Conservation (phyloP, 2,888 invertebrate species). For the Mesoligia furuncula region DNA sequence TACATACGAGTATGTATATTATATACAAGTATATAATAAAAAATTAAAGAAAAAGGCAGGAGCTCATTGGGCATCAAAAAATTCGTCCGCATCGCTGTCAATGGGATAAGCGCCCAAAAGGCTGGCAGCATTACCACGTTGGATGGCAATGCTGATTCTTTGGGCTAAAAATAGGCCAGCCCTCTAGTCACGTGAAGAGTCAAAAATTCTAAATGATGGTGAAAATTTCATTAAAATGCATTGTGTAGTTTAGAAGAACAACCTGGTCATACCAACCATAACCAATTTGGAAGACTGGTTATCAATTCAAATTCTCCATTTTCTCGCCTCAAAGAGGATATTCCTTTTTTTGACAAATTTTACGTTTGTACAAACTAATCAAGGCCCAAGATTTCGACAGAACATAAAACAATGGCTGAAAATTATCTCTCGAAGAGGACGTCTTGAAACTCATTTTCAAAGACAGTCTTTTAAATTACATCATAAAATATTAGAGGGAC, state of each 20-base stretch:
- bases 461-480: constrained; percentile 83
- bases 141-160: too few relatives aligned
- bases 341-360: constrained; percentile 36
- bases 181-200: too few relatives aligned
- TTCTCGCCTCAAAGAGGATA: neutral
- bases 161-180: too few relatives aligned
- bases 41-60: too few relatives aligned
- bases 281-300: constrained; percentile 6
- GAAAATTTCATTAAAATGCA: neutral
- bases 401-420: constrained; percentile 70
- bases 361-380: constrained; percentile 68
- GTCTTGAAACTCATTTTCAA: constrained; percentile 78
- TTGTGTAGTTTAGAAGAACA: neutral
- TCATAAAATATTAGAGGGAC: constrained; percentile 84
- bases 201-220: neutral
- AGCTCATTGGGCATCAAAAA: too few relatives aligned
- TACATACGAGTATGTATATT: too few relatives aligned
- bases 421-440: constrained; percentile 72
- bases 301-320: neutral
- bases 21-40: too few relatives aligned
- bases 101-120: too few relatives aligned
- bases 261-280: neutral
- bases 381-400: constrained; percentile 61
- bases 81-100: too few relatives aligned
- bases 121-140: too few relatives aligned